phyloP scores from a whole-genome alignment of 2,797 vertebrate species.

The Pogonophryne albipinna region DNA sequence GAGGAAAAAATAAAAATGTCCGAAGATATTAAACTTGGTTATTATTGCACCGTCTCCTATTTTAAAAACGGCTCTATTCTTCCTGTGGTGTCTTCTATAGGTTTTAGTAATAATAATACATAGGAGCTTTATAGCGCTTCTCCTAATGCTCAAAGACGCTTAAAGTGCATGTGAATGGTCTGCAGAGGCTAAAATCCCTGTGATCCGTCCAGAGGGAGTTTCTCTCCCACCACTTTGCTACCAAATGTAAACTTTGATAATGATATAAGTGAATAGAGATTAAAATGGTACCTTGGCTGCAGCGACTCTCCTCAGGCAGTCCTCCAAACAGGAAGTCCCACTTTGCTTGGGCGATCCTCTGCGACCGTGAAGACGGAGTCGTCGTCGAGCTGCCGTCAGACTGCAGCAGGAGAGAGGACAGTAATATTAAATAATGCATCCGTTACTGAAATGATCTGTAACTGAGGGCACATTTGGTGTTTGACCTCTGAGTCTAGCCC shows the following conservation, averaged over 20 bases:
- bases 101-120: too few species aligned
- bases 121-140: too few species aligned
- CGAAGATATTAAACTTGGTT: too few species aligned
- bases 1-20: too few species aligned
- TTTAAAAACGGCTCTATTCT: too few species aligned
- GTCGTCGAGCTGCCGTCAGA: slow-evolving; percentile 74
- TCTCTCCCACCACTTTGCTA: background rate
- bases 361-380: slow-evolving; percentile 81
- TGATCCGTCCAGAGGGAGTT: background rate
- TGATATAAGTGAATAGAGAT: too few species aligned
- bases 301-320: slow-evolving; percentile 46
- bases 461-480: background rate
- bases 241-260: background rate
- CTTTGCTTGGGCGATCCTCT: slow-evolving; percentile 94
- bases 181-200: too few species aligned
- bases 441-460: background rate
- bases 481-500: background rate
- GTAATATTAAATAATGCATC: background rate
- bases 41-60: too few species aligned
- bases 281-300: slow-evolving; percentile 66
- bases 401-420: slow-evolving; percentile 72
- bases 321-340: slow-evolving; percentile 98
- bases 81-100: too few species aligned
- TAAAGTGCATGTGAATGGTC: too few species aligned
- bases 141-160: too few species aligned